Base-by-base conservation (phyloP, 2,888 invertebrate genomes). In the Macaria liturata region DNA sequence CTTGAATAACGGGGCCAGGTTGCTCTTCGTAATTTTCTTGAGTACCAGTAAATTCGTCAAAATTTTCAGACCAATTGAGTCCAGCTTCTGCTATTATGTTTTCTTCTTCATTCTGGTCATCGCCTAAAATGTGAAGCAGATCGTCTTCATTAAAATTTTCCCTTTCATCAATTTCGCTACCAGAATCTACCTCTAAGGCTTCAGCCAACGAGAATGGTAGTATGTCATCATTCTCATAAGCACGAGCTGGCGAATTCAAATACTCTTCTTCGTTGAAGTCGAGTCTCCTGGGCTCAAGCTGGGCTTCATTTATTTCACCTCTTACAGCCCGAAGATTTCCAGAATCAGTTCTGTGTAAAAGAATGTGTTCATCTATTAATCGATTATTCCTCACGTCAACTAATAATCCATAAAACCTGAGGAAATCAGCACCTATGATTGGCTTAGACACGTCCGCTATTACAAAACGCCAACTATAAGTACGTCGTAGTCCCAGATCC, bases 21-120 rank as follows among this genome's bases (percentile, higher is more conserved):
- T 53, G 51, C 47, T 63, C 63, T 50, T 46, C 51, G 52, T 55
- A 63, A n/a, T 32, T 39, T 37, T 63, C 63, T 49, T 55, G 46
- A 32, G 42, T 49, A 47, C 62, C 57, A 46, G 48, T 40, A 61
- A 61, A 55, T 44, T 47, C 54, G 50, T 51, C 57, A 48, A 51
- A 54, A 54, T 60, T 47, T 53, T 57, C 46, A 49, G 56, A 52
- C 53, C 49, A 56, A 31, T 49, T 56, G 37, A 56, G 9, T 43
- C 32, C 50, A 50, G 34, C 57, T 53, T 52, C 52, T 39, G 52
- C 46, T 32, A 51, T 31, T 48, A 47, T 43, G 37, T 53, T 46
- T 51, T 46, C 55, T 32, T 57, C 51, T 48, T 61, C 57, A 49
- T 49, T 49, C 49, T 49, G 49, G 46, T 55, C 49, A 50, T 39